Percentiles rank a stretch among this genome's conserved stretches.
Conservation (phyloP, 2,797 vertebrate species). For the Vultur gryphus region DNA sequence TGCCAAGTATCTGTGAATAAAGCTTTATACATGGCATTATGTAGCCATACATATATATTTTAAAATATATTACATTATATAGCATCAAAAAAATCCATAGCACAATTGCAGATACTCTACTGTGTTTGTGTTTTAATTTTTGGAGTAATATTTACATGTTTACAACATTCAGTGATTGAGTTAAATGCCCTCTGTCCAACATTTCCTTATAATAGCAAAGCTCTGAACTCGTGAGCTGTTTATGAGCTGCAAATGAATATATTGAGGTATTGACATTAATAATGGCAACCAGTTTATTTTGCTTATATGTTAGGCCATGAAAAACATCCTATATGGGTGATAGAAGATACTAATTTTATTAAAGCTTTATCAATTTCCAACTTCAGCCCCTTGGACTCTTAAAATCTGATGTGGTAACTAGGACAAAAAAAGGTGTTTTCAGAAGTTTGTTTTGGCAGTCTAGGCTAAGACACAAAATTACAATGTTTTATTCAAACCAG, state of each 20-base stretch:
- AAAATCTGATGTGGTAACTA: background rate
- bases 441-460: background rate
- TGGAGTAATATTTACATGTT: background rate
- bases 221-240: background rate
- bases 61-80: background rate
- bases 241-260: background rate
- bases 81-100: background rate
- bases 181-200: background rate
- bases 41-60: background rate
- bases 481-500: background rate
- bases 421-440: background rate
- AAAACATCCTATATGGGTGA: background rate
- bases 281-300: slow-evolving; percentile 28
- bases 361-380: slow-evolving; percentile 20
- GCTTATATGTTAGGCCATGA: background rate
- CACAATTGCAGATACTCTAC: background rate
- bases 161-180: background rate
- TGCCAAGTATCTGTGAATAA: background rate
- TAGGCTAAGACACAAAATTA: background rate
- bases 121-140: background rate
- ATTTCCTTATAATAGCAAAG: background rate
- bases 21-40: background rate
- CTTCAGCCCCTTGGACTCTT: background rate
- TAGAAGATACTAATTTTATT: slow-evolving; percentile 33
- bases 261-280: background rate